phyloP scores from a whole-genome alignment of 2,888 invertebrate genomes.

The Eupithecia tripunctaria region DNA sequence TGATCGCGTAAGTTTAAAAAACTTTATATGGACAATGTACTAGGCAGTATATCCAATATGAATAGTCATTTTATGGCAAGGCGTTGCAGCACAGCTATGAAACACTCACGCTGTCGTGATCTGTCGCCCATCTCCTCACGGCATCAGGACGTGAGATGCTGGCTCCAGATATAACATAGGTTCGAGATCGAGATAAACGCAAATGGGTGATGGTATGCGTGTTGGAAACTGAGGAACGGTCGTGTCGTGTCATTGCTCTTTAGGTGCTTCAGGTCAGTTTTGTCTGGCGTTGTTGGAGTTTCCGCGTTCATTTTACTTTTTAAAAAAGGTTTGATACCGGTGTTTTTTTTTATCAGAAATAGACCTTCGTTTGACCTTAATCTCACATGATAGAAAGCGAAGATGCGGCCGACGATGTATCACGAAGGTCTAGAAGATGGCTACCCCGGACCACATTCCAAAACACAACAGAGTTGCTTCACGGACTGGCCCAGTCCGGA shows the following conservation, averaged over 20 bases:
- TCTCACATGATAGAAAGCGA: no score
- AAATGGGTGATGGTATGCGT: conserved; percentile 26
- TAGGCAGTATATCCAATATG: not conserved
- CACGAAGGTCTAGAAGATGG: no score
- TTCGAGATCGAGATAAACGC: conserved; percentile 22
- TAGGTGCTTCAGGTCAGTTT: not conserved
- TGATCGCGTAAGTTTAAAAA: no score
- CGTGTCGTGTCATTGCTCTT: conserved; percentile 10
- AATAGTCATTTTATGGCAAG: not conserved
- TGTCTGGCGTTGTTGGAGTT: not conserved
- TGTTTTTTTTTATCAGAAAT: no score
- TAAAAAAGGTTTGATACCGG: no score
- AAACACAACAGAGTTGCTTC: no score
- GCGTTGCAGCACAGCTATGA: conserved; percentile 16
- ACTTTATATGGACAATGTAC: no score
- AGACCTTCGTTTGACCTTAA: no score
- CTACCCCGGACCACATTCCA: no score
- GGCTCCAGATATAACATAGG: conserved; percentile 4
- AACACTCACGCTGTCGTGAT: conserved; percentile 44
- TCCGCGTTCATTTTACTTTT: not conserved
- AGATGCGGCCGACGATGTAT: no score
- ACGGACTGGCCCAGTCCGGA: no score
- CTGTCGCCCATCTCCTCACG: conserved; percentile 45
- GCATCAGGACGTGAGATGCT: conserved; percentile 47
- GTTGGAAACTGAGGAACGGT: conserved; percentile 3